Conservation (phyloP, 1,140 invertebrate genomes). For the Procambarus virginalis region DNA sequence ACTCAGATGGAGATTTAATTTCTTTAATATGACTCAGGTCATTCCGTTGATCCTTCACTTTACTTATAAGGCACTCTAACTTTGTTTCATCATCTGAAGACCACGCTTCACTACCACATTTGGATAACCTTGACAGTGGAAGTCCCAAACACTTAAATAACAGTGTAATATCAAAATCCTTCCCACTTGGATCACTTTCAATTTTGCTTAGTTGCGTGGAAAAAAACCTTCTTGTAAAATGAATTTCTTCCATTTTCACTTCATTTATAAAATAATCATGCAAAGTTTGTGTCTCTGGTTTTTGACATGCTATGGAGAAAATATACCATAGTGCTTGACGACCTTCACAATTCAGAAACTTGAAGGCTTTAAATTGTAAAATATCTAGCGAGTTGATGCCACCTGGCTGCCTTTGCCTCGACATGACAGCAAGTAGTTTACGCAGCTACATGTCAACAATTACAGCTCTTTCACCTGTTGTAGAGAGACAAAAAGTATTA, state of each 20-base stretch:
- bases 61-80: not conserved
- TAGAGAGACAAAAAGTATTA: not conserved
- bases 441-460: not conserved
- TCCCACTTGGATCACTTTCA: not conserved
- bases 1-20: not conserved
- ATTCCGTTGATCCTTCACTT: not conserved
- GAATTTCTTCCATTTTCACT: not conserved
- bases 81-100: not conserved
- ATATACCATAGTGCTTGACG: not conserved
- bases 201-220: not conserved
- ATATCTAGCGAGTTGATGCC: not conserved
- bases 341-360: not conserved
- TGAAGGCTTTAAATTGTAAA: not conserved
- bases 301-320: not conserved
- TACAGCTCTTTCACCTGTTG: not conserved
- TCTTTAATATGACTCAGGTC: not conserved
- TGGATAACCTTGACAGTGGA: not conserved
- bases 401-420: not conserved
- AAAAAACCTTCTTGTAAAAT: not conserved
- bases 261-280: not conserved
- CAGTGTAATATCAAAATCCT: constrained; percentile 6
- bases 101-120: not conserved
- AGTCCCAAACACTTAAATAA: not conserved
- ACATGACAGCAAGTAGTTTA: not conserved
- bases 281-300: not conserved